A percentile compares a stretch with the other conserved stretches of the same genome.
phyloP scores from a whole-genome alignment of 2,797 vertebrate genomes.

The Hylomyscus alleni region DNA sequence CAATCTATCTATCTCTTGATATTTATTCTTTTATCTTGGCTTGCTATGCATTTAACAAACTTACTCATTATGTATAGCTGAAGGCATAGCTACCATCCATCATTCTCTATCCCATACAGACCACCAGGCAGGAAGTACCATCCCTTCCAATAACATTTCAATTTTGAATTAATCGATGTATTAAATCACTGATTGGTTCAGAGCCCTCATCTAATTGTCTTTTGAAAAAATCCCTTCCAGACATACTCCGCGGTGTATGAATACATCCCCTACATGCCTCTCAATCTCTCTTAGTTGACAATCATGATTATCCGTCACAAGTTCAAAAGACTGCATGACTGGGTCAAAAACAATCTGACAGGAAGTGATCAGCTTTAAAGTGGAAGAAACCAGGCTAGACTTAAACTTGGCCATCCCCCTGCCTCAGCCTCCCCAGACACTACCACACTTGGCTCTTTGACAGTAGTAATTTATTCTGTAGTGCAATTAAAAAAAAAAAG shows the following conservation, averaged over 20 bases:
- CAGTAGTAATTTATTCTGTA: neutral
- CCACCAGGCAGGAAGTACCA: neutral
- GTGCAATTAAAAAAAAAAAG: neutral
- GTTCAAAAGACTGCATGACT: neutral
- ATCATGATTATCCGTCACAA: neutral
- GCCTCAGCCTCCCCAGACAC: neutral
- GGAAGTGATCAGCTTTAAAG: neutral
- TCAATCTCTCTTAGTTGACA: neutral
- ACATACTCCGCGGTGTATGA: neutral
- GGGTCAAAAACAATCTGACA: neutral
- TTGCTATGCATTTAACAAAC: neutral
- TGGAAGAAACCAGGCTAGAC: neutral
- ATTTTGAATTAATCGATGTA: neutral
- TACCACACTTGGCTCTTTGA: neutral
- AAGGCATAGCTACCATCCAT: neutral
- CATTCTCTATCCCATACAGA: neutral
- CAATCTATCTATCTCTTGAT: neutral
- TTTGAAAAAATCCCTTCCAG: neutral
- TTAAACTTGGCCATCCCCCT: neutral
- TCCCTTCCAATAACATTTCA: too few species aligned
- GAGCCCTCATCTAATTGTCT: neutral
- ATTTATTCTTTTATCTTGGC: neutral
- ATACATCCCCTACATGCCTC: neutral
- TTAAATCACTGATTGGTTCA: neutral
- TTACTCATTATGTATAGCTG: neutral